Evolutionary conservation across 2,888 invertebrate species (phyloP).

Genomic region (Nemoura dubitans): DNA sequence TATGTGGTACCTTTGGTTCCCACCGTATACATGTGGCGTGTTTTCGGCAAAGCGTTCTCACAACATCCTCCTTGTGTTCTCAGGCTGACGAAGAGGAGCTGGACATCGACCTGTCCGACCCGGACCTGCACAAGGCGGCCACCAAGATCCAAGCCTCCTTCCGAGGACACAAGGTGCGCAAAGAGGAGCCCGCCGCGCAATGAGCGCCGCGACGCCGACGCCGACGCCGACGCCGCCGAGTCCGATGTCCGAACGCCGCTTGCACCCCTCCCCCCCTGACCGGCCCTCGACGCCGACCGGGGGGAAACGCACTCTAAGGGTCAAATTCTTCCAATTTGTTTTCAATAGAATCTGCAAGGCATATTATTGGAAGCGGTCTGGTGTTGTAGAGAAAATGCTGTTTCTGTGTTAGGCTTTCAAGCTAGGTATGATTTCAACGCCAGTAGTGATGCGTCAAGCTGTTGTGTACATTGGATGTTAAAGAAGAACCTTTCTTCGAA

Average conservation of each 20-base stretch:
- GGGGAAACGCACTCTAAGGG: background rate
- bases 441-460: too few species aligned
- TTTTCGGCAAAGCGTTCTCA: too few species aligned
- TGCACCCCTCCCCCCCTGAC: background rate
- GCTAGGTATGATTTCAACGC: too few species aligned
- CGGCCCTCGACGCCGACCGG: background rate
- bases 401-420: too few species aligned
- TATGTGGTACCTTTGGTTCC: too few species aligned
- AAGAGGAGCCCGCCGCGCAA: constrained; percentile 63
- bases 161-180: constrained; percentile 88
- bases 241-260: background rate
- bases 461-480: too few species aligned
- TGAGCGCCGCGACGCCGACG: constrained; percentile 40
- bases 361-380: background rate
- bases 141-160: constrained; percentile 93
- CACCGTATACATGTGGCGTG: too few species aligned
- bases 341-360: background rate
- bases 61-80: too few species aligned
- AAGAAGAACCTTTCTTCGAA: too few species aligned
- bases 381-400: background rate
- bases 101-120: constrained; percentile 83
- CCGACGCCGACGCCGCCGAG: background rate
- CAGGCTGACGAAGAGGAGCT: constrained; percentile 74
- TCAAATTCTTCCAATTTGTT: background rate
- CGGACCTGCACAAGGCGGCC: constrained; percentile 87